Base-by-base conservation (phyloP, 2,113 vertebrate genomes). In the Chloebia gouldiae region DNA sequence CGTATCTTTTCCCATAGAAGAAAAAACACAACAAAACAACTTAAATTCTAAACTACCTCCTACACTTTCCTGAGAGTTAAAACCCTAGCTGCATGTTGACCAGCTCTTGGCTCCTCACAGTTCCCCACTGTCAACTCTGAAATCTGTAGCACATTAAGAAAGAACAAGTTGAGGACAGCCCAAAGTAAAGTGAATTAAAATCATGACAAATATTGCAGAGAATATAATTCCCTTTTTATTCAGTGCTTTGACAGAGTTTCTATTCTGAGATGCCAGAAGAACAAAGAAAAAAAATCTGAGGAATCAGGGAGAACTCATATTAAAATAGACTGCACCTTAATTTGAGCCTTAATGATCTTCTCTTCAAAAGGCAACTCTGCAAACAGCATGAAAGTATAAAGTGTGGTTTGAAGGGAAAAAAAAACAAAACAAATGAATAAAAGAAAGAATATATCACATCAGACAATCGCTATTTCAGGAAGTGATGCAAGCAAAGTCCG, bases 61-160 rank as follows among this genome's bases (percentile, higher is more conserved):
- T 96, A 96, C 93, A 93, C 88, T 93, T 97, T 94, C 93, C 95
- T 93, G 82, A 92, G 47, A 90, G 44, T 93, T 88, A 68, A 90
- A 94, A 73, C n/a, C 79, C 68, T n/a, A 40, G 37, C 12, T 88
- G 72, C 80, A 90, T 64, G 53, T 82, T 83, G 72, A 83, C 64
- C 75, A 81, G 71, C 54, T 86, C 51, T 73, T 92, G 68, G 61
- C 78, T 90, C 40, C 44, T 87, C 51, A 60, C 42, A 31, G 47
- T 73, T 59, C 77, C 18, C 15, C 63, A 1, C 68, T 71, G 63
- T 82, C 80, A 88, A 61, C 81, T 93, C 11, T 2, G 37, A 96
- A 88, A 91, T 89, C 88, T 91, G 88, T 37, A 91, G 63, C 83
- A 77, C 44, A 70, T 92, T 91, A 76, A 88, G 66, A 87, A 90